Percentiles rank a stretch among this genome's conserved stretches.
Conservation (phyloP, 2,113 vertebrate species). For the Choloepus hoffmanni region DNA sequence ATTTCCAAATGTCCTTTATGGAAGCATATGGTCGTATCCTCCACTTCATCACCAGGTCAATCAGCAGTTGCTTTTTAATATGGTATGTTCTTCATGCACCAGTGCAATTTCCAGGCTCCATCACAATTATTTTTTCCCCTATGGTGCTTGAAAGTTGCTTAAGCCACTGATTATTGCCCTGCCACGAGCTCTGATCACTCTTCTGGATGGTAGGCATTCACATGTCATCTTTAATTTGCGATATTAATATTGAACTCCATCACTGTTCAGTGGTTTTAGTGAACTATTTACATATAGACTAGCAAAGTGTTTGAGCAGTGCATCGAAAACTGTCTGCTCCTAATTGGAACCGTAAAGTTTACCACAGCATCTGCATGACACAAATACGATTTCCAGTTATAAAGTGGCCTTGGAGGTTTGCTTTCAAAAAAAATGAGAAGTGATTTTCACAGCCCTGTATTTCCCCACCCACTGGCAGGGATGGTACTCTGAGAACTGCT, state of each 20-base stretch:
- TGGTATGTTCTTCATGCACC: conserved; percentile 68
- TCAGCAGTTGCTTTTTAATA: conserved; percentile 77
- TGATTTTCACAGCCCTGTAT: conserved; percentile 62
- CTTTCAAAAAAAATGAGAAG: conserved; percentile 81
- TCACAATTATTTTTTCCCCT: conserved; percentile 64
- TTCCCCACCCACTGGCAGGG: conserved; percentile 56
- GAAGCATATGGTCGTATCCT: conserved; percentile 73
- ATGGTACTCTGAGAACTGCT: conserved; percentile 73
- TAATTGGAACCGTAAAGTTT: conserved; percentile 86
- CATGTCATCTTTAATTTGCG: conserved; percentile 87
- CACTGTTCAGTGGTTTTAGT: conserved; percentile 86
- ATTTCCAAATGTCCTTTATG: conserved; percentile 72
- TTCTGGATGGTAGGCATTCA: conserved; percentile 81
- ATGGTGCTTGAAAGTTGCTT: conserved; percentile 77
- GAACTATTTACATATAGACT: conserved; percentile 88
- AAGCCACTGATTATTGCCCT: conserved; percentile 82
- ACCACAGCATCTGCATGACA: conserved; percentile 79
- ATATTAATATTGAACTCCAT: conserved; percentile 85
- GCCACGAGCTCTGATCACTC: conserved; percentile 78
- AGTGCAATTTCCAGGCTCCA: conserved; percentile 64
- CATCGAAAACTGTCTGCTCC: conserved; percentile 81
- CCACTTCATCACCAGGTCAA: conserved; percentile 72
- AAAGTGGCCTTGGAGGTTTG: conserved; percentile 82
- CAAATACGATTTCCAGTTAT: conserved; percentile 83
- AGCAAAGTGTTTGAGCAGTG: conserved; percentile 76